These are phyloP conservation scores for Ceratina australensis DNA, from an alignment of 1,140 invertebrate species.

Conservation along the genomic window DNA sequence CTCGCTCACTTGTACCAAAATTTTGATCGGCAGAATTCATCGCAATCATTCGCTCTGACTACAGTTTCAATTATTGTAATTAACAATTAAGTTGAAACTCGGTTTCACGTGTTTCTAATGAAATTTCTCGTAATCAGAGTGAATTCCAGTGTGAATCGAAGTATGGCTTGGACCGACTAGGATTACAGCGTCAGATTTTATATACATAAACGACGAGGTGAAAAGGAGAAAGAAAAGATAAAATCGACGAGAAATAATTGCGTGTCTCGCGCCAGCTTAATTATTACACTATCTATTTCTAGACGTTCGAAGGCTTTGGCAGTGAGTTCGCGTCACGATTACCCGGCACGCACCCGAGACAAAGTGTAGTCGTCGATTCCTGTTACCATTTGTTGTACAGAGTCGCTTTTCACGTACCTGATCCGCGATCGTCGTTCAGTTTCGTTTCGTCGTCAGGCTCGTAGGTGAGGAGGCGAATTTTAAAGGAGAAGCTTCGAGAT, in stretches of 20 bases:
- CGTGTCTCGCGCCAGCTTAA: slow-evolving; percentile 40
- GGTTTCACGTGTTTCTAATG: too few relatives aligned
- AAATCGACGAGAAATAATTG: background rate
- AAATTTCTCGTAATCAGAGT: background rate
- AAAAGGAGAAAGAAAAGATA: background rate
- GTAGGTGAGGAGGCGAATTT: slow-evolving; percentile 23
- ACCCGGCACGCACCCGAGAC: slow-evolving; percentile 57
- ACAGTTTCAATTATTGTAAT: too few relatives aligned
- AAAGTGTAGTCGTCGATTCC: background rate
- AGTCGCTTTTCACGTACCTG: too few relatives aligned
- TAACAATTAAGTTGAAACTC: too few relatives aligned
- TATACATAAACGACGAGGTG: slow-evolving; percentile 70
- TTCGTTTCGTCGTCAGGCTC: slow-evolving; percentile 15
- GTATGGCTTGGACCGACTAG: slow-evolving; percentile 75
- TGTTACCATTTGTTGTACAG: too few relatives aligned
- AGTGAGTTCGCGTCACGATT: slow-evolving; percentile 76
- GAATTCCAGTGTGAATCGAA: background rate
- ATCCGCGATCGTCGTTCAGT: slow-evolving; percentile 2
- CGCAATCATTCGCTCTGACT: background rate
- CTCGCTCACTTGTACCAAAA: background rate
- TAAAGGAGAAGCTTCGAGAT: slow-evolving; percentile 53
- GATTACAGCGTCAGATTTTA: slow-evolving; percentile 77
- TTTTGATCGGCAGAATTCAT: background rate
- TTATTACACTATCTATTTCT: slow-evolving; percentile 73
- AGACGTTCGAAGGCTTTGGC: slow-evolving; percentile 80